Percentiles rank a stretch among this genome's conserved stretches.
Conservation (phyloP, 2,113 vertebrate species). For the Hassar affinis region DNA sequence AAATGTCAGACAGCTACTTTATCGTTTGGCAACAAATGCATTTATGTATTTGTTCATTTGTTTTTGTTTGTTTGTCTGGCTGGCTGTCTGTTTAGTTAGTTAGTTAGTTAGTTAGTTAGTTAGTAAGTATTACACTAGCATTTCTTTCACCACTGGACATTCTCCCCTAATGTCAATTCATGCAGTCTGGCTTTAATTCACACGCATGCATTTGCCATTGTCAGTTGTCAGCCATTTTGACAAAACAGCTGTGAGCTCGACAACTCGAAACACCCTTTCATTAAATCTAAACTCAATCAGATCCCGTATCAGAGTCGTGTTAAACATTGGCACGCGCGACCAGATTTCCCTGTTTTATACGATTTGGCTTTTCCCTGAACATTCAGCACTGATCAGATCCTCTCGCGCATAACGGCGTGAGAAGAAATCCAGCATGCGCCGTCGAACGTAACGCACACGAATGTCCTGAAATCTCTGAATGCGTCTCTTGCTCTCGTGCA, state of each 20-base stretch:
- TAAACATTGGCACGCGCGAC: background rate
- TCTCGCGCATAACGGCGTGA: background rate
- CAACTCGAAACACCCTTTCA: background rate
- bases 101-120: no score
- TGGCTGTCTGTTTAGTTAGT: no score
- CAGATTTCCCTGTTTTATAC: background rate
- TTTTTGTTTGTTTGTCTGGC: no score
- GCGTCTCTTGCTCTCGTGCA: background rate
- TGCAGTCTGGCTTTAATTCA: background rate
- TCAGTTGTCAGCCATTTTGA: constrained; percentile 4
- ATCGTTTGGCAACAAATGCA: background rate
- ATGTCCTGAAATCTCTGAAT: background rate
- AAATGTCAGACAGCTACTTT: background rate
- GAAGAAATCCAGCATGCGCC: background rate
- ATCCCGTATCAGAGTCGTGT: background rate
- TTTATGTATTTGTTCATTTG: no score
- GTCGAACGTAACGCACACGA: background rate
- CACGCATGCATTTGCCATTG: background rate
- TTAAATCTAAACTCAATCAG: background rate
- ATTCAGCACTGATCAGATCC: constrained; percentile 38
- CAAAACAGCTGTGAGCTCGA: background rate
- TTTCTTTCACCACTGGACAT: background rate
- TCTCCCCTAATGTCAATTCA: background rate
- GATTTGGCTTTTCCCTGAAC: background rate
- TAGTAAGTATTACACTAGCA: background rate